Base-by-base conservation (phyloP, 2,113 vertebrate genomes). In the Nyctibius bracteatus region DNA sequence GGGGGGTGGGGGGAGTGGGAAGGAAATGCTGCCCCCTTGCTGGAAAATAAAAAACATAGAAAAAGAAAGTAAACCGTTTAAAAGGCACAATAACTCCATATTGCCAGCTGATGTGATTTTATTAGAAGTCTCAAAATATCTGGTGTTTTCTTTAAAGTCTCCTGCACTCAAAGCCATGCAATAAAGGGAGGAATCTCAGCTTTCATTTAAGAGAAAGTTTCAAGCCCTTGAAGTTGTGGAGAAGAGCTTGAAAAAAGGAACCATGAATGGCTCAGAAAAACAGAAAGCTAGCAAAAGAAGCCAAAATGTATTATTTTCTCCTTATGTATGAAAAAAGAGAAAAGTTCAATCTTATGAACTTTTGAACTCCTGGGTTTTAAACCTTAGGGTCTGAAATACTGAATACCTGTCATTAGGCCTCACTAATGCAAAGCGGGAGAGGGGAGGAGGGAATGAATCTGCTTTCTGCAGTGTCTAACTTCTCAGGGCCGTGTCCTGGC, bases 11-110 rank as follows among this genome's bases (percentile, higher is more conserved):
- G 98, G 96, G 3, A 95, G 82, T 62, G 96, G 86, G 66, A 97
- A 97, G 44, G 98, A 97, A 79, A 97, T 93, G 47, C 92, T 94
- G 86, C 98, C 98, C 8, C 97, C 98, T 98, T 99, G 96, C 95
- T 94, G 96, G 39, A 96, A 96, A 85, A 95, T 28, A 95, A 92
- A 86, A 54, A 58, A 43, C n/a, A 54, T 24, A 84, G 54, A 78
- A 85, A 87, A 96, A 92, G 47, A 96, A 97, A 86, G 83, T 47
- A 92, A 95, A 85, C 33, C 63, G 46, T 94, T 97, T 91, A 87
- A 96, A 84, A 88, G 65, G 80, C n/a, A 79, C 47, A 91, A 30
- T 92, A 94, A 94, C 68, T 93, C 44, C 25, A 49, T 85, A 71
- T 84, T 95, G 91, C 86, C 94, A 95, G 78, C 81, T 94, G 91